Base-by-base conservation (phyloP, 1,140 invertebrate genomes). In the Penaeus indicus region DNA sequence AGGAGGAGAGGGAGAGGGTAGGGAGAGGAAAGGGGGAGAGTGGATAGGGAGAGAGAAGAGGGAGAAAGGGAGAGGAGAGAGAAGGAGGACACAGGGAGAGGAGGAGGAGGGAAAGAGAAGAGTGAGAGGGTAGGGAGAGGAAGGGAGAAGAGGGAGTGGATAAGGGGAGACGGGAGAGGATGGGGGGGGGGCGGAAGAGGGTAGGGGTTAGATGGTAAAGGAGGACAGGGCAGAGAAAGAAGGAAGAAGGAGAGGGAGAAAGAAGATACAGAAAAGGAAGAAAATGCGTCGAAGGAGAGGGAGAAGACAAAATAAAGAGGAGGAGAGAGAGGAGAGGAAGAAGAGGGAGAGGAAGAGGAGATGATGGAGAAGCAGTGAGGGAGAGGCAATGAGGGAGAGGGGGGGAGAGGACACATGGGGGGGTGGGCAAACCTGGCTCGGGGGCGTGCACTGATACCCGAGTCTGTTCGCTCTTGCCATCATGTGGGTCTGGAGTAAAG, bases 391-490 rank as follows among this genome's bases (percentile, higher is more conserved):
- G 18, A 27, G 25, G 69, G 38, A 75, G 69, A 32, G n/a, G 69
- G 25, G 27, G 72, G 72, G 72, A 16, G 42, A 5, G 7, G 42
- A 11, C 72, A 75, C 27, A 16, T 0, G 16, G 72, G n/a, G 72
- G 27, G 21, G 16, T 5, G 42, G 72, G 27, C 19, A 27, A 5
- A 75, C 72, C 27, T 75, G 72, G 42, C 42, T 75, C 27, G 72
- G 72, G 72, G 72, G 27, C 27, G 72, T 75, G 72, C 72, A 75
- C 72, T 75, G 72, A 75, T 75, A 75, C 72, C 25, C 72, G 27
- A 75, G 21, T 38, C 5, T 8, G 27, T 27, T 25, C 72, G 27
- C 72, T 75, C 27, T 75, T 75, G 72, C 72, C 72, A 75, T 75
- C 16, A 27, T 21, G 25, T 19, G 72, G 18, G 72, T 75, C 19